Percentiles rank a stretch among this genome's conserved stretches.
Evolutionary conservation across 1,140 invertebrate species (phyloP).

Genomic region (Elymnias hypermnestra): DNA sequence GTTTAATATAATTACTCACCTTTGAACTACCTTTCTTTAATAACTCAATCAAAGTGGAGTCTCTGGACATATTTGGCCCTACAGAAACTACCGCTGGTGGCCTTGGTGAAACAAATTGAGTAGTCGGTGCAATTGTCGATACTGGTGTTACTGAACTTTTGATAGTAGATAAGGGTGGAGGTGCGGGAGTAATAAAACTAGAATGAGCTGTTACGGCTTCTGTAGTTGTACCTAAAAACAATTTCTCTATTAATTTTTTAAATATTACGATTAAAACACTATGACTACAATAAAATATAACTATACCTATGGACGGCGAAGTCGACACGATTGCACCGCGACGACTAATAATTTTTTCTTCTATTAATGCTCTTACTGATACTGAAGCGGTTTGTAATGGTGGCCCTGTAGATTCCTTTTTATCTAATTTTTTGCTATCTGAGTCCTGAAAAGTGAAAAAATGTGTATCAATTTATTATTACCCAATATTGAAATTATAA

Average conservation of each 20-base stretch:
- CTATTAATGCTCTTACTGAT: constrained; percentile 90
- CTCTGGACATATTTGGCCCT: constrained; percentile 48
- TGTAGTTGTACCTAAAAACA: constrained; percentile 53
- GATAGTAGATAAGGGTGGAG: constrained; percentile 77
- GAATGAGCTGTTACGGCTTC: constrained; percentile 59
- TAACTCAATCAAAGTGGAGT: constrained; percentile 78
- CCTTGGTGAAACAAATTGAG: constrained; percentile 75
- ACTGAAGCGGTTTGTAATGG: constrained; percentile 92
- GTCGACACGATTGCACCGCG: constrained; percentile 68
- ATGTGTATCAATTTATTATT: constrained; percentile 1
- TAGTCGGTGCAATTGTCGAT: constrained; percentile 47
- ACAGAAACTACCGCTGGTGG: constrained; percentile 76
- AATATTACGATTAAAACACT: background rate
- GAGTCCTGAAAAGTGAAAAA: constrained; percentile 79
- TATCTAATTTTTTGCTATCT: constrained; percentile 90
- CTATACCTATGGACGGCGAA: constrained; percentile 44
- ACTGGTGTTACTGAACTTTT: constrained; percentile 74
- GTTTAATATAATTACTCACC: constrained; percentile 66
- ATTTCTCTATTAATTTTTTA: constrained; percentile 7
- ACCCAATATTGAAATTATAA: no score
- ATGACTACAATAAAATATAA: background rate
- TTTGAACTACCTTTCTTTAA: constrained; percentile 81
- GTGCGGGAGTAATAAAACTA: constrained; percentile 60
- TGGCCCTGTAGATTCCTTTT: constrained; percentile 87
- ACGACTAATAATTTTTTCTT: constrained; percentile 94